Evolutionary conservation across 2,113 vertebrate species (phyloP).

Genomic region (Agapornis roseicollis): DNA sequence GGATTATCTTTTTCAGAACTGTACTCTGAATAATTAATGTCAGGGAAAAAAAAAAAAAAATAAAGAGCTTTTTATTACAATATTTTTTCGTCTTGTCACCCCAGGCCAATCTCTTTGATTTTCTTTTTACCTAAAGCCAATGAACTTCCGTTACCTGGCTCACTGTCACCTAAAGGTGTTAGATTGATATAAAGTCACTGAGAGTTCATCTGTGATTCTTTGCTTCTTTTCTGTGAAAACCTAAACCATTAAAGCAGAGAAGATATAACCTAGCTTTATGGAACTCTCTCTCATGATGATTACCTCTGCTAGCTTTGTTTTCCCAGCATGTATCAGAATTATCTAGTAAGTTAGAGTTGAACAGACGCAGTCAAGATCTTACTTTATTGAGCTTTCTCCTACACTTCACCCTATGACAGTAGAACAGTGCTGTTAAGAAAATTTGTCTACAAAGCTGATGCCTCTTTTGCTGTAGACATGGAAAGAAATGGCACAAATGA

Average conservation of each 20-base stretch:
- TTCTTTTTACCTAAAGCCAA: background rate
- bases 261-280: accelerated
- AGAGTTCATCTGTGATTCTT: background rate
- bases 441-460: background rate
- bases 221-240: background rate
- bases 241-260: background rate
- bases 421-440: background rate
- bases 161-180: background rate
- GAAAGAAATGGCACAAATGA: background rate
- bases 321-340: background rate
- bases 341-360: background rate
- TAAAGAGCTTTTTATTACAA: background rate
- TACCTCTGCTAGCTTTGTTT: background rate
- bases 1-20: background rate
- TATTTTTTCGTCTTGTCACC: background rate
- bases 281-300: background rate
- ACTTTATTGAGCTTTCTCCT: background rate
- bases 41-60: background rate
- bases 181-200: background rate
- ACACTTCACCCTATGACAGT: background rate
- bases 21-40: background rate
- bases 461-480: accelerated
- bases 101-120: background rate
- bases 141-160: background rate
- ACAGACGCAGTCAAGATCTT: background rate